Evolutionary conservation across 2,888 invertebrate genomes (phyloP), one percentile per base, ranked within the genome.

Genomic region (Lithophane socia): DNA sequence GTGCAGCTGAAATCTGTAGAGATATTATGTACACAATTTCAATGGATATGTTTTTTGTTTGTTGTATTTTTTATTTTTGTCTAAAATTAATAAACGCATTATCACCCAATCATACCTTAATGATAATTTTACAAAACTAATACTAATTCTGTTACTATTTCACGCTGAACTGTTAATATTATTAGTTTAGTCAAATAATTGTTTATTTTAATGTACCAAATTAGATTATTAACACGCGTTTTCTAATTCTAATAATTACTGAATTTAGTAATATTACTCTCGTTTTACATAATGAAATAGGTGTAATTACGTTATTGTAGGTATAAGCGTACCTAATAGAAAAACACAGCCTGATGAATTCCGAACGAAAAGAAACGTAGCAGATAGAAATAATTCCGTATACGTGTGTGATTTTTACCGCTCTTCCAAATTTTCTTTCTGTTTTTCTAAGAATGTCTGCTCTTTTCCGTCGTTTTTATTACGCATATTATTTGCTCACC

Each of bases 1-100:
- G 69, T 73, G 74, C 77, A 78, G 56, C 63, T 73, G 13, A 82
- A 74, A 69, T 79, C n/a, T 67, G 66, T 42, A 18, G 52, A 73
- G 56, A 58, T 47, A 56, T 47, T 29, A 42, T 42, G 37, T 2
- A n/a, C 16, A 8, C 2, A 49, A 49, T 37, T 18, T 16, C 2
- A n/a, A 54, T 24, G 18, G 12, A 65, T 47, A 16, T 47, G 18
- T 44, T 44, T 9, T 9, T 44, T 9, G 9, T 9, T 9, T 44
- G 44, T 44, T 44, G 44, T 44, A n/a, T n/a, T n/a, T n/a, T n/a
- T 44, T 44, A 2, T n/a, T 21, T 61, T 29, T 18, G 18, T 18
- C 2, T 18, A 52, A 52, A 18, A 18, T 18, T 52, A 18, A 18
- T 52, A 52, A 52, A 52, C 18, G 8, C 8, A 3, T 7, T 47